Evolutionary conservation across 2,888 invertebrate genomes (phyloP), one percentile per base, ranked within the genome.

Genomic region (Sialis fuliginosa): DNA sequence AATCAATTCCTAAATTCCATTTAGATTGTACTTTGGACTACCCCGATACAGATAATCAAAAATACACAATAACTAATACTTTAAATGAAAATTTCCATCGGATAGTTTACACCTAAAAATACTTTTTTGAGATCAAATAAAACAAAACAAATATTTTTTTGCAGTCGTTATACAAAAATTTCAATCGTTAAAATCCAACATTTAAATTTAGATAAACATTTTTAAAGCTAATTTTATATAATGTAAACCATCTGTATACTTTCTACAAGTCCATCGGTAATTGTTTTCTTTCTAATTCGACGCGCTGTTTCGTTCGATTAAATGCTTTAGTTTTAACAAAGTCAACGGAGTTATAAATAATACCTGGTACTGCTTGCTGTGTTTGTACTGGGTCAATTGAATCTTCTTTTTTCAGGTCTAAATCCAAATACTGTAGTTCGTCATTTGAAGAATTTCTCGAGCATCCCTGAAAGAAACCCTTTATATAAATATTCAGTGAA

Each of bases 261-360:
- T 43, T 43, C 45, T 42, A 48, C 40, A 43, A 48, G 53, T 65
- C 63, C 43, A 62, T 62, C 33, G 63, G 59, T 49, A 62, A 64
- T 49, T 64, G 61, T 51, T 67, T 66, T 52, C 82, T 65, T 34
- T 78, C 78, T 51, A 78, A 79, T 60, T 83, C 86, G 0, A 84
- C 80, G 58, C 83, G 81, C 60, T 84, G 81, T 45, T 84, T 74
- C 35, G 87, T 90, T 50, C 84, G 79, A 64, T 87, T 89, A 59
- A 95, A 88, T 6, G 92, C 93, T 61, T 89, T 82, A 0, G 93
- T 95, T 70, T 91, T 93, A 45, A 89, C 69, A 68, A 93, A 93
- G 67, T 95, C 93, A 0, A 95, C 91, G 1, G 85, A 87, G 62
- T 91, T 89, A 65, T 93, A 93, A 6, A 87, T 87, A 0, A 83